These are phyloP conservation scores for Amphibalanus amphitrite DNA, from an alignment of 1,140 invertebrate species.

Conservation along the genomic window DNA sequence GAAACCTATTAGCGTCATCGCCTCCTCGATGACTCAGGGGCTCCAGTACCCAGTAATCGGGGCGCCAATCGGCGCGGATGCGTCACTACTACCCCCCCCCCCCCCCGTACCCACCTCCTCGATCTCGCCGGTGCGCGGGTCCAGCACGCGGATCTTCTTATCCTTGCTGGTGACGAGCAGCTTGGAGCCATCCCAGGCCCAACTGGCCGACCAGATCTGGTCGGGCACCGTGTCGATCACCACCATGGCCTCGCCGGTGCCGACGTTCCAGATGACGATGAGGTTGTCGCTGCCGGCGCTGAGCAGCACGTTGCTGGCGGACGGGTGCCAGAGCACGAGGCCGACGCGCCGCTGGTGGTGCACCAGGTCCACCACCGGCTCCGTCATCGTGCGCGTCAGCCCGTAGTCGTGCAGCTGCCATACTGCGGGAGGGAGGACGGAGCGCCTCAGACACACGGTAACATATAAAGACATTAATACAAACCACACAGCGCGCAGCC, in stretches of 20 bases:
- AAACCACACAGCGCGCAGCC: too few species aligned
- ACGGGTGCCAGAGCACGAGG: slow-evolving; percentile 92
- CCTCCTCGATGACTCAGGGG: too few species aligned
- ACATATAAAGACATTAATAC: too few species aligned
- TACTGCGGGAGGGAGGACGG: background rate
- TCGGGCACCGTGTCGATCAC: slow-evolving; percentile 86
- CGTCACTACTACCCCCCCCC: too few species aligned
- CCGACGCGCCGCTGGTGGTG: slow-evolving; percentile 89
- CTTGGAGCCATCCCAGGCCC: slow-evolving; percentile 91
- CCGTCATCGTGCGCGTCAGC: slow-evolving; percentile 51
- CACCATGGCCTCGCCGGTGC: slow-evolving; percentile 82
- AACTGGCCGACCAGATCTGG: slow-evolving; percentile 88
- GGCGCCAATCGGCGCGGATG: too few species aligned
- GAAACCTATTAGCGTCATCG: too few species aligned
- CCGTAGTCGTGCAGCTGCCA: slow-evolving; percentile 4
- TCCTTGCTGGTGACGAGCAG: slow-evolving; percentile 95
- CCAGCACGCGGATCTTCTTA: slow-evolving; percentile 90
- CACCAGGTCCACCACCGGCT: slow-evolving; percentile 84
- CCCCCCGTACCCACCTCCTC: slow-evolving; percentile 18
- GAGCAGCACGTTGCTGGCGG: slow-evolving; percentile 83
- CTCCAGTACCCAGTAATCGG: too few species aligned
- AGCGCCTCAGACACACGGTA: background rate
- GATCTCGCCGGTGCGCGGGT: slow-evolving; percentile 38
- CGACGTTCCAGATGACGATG: slow-evolving; percentile 86
- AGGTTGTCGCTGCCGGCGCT: slow-evolving; percentile 62